Conservation (phyloP, 2,797 vertebrate genomes). For the Smutsia temminckii region DNA sequence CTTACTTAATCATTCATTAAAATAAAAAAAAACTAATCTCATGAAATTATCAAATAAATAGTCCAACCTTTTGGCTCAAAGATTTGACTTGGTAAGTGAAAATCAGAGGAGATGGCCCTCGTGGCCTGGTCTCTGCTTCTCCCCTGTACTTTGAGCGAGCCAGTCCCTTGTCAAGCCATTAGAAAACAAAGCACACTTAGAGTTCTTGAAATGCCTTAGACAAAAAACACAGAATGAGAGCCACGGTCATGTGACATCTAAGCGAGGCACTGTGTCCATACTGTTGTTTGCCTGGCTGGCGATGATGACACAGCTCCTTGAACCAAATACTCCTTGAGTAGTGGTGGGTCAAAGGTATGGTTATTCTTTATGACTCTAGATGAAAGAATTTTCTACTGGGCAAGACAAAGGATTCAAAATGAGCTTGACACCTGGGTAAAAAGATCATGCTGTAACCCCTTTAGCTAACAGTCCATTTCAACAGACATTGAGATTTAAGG, state of each 20-base stretch:
- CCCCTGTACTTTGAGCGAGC: background rate
- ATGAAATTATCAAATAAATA: background rate
- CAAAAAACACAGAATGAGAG: background rate
- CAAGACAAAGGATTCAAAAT: background rate
- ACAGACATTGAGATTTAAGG: background rate
- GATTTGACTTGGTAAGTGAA: background rate
- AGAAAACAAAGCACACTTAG: background rate
- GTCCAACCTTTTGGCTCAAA: background rate
- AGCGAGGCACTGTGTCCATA: background rate
- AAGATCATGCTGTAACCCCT: background rate
- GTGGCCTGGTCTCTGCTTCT: background rate
- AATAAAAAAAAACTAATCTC: background rate
- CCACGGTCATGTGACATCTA: background rate
- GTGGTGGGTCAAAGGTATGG: background rate
- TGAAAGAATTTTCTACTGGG: background rate
- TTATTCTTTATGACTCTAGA: background rate
- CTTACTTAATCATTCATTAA: background rate
- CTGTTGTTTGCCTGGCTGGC: accelerated
- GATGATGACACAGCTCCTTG: background rate
- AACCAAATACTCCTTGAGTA: background rate
- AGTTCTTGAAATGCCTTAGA: background rate
- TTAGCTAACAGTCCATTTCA: background rate
- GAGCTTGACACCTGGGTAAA: background rate
- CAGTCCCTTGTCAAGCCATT: background rate
- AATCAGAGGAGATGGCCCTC: background rate